Base-by-base conservation (phyloP, 2,113 vertebrate species). In the Empidonax alnorum region DNA sequence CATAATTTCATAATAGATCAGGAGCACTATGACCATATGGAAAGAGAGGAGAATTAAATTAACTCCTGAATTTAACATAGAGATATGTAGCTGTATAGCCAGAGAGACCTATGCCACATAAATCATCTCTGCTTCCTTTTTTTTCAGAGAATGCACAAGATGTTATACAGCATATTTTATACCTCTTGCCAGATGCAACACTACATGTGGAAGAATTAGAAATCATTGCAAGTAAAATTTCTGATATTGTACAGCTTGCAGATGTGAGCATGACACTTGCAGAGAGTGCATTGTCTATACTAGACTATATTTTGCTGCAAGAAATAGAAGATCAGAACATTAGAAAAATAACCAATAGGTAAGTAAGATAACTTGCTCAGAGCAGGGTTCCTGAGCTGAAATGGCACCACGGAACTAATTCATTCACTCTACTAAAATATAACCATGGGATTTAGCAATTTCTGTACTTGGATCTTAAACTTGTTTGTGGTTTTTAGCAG, bases 121-220 rank as follows among this genome's bases (percentile, higher is more conserved):
- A 69, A 66, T 84, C 24, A 84, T 17, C 24, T 47, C 17, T 33
- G 37, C 19, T 33, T 62, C 18, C 21, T 12, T 72, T 72, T 74
- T 84, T 41, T 39, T 6, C 91, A 98, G 98, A 98, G 44, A 98
- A 98, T 31, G 96, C 94, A 4, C 76, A 97, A 35, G 95, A 97
- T 39, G 71, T 98, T 46, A 93, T 96, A 37, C 78, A 95, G 28
- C 97, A 96, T 58, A 96, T 98, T 94, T 97, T 98, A 68, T 73
- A 94, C 86, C 96, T 98, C 80, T 93, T 98, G 63, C 95, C 86
- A 62, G 28, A 92, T 9, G 39, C 71, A 28, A 16, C 27, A 21
- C 79, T 97, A 77, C 24, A 62, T 14, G 50, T 62, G 25, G 79
- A 97, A 77, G 97, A 98, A 84, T 83, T 95, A 44, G 56, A 96